Evolutionary conservation across 2,797 vertebrate species (phyloP).

Genomic region (Atherinosoma microstoma): DNA sequence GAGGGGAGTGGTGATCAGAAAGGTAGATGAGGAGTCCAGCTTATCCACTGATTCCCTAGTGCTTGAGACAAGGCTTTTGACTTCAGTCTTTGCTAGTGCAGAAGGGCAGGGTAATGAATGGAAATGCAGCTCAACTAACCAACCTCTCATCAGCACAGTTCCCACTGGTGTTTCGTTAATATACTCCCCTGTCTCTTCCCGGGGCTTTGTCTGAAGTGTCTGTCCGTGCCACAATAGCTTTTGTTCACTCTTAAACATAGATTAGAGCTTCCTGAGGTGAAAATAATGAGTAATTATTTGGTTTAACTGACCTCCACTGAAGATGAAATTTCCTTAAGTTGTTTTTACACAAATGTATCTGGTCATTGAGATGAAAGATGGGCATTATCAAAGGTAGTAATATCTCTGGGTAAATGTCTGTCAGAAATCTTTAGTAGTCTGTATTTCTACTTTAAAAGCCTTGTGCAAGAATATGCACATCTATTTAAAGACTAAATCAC

Average conservation of each 20-base stretch:
- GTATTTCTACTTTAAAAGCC: neutral
- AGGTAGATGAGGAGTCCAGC: conserved; percentile 64
- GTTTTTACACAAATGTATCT: conserved; percentile 21
- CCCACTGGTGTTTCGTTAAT: conserved; percentile 61
- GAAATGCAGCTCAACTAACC: conserved; percentile 48
- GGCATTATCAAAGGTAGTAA: neutral
- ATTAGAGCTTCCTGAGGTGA: conserved; percentile 30
- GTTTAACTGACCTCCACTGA: conserved; percentile 47
- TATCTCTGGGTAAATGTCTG: neutral
- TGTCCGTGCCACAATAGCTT: conserved; percentile 50
- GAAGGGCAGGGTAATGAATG: conserved; percentile 67
- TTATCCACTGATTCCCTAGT: conserved; percentile 53
- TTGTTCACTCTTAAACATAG: conserved; percentile 44
- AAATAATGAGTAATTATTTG: conserved; percentile 53
- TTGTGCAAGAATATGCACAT: neutral
- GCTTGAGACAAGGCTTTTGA: conserved; percentile 53
- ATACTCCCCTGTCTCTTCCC: conserved; percentile 31
- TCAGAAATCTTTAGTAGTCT: neutral
- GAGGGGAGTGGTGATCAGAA: conserved; percentile 76
- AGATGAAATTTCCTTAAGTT: conserved; percentile 31
- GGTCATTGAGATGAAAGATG: conserved; percentile 27
- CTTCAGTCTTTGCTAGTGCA: conserved; percentile 46
- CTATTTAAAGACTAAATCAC: no score
- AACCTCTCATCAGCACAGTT: conserved; percentile 69
- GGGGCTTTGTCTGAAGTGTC: conserved; percentile 54